These are phyloP conservation scores for Lasioglossum villosulum DNA, from an alignment of 2,888 invertebrate genomes.

Conservation along the genomic window DNA sequence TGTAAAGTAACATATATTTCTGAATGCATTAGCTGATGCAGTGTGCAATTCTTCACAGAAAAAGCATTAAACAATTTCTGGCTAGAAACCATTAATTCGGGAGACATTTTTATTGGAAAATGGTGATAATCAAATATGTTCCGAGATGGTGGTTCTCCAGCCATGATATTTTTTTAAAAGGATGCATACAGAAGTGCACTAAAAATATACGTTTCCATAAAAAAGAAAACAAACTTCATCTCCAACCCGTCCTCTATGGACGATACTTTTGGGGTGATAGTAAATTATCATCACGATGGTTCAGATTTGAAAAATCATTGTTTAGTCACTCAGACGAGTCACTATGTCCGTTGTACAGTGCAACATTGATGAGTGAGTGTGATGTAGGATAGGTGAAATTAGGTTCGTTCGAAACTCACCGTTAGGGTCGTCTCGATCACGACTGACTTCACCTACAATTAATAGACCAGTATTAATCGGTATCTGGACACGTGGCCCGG, in stretches of 20 bases:
- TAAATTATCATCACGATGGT: not conserved
- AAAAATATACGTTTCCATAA: not conserved
- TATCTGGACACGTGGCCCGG: constrained; percentile 29
- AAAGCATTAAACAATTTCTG: not conserved
- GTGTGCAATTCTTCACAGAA: not conserved
- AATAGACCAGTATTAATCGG: constrained; percentile 68
- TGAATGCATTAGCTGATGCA: not conserved
- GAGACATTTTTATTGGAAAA: not conserved
- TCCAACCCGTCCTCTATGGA: not conserved
- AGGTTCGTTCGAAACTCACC: constrained; percentile 77
- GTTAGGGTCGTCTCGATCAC: constrained; percentile 85
- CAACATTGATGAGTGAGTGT: not conserved
- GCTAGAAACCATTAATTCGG: not conserved
- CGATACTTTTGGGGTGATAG: not conserved
- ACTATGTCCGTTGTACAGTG: not conserved
- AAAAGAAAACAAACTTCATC: not conserved
- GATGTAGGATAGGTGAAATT: constrained; percentile 12
- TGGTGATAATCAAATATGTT: not conserved
- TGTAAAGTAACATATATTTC: not conserved
- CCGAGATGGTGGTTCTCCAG: not conserved
- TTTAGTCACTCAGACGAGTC: not conserved
- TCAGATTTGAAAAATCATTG: not conserved
- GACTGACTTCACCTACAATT: constrained; percentile 85
- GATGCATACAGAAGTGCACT: not conserved
- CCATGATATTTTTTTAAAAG: not conserved